A percentile compares a stretch with the other conserved stretches of the same genome.
Evolutionary conservation across 2,888 invertebrate species (phyloP).

Genomic region (Panzeria rudis): DNA sequence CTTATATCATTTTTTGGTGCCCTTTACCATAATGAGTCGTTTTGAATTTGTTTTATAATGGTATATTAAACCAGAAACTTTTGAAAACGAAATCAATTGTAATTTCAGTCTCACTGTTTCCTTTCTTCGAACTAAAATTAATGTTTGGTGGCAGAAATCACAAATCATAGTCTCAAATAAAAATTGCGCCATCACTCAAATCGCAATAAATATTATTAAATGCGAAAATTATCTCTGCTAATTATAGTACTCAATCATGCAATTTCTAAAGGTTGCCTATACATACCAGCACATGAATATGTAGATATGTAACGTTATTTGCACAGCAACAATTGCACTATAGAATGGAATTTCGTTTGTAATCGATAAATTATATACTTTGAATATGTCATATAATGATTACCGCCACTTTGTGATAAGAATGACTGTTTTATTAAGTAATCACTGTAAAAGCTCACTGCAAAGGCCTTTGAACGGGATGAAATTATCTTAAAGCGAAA

Average conservation of each 20-base stretch:
- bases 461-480: neutral
- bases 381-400: constrained; percentile 37
- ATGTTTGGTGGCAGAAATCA: neutral
- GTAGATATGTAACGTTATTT: neutral
- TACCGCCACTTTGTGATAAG: constrained; percentile 28
- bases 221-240: constrained; percentile 41
- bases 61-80: too few species aligned
- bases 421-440: constrained; percentile 30
- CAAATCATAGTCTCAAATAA: neutral
- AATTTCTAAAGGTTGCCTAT: constrained; percentile 26
- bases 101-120: neutral
- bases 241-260: constrained; percentile 4
- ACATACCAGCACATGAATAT: neutral
- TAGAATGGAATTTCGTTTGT: neutral
- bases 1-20: too few species aligned
- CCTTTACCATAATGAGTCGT: too few species aligned
- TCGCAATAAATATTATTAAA: constrained; percentile 26
- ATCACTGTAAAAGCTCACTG: neutral
- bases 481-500: neutral
- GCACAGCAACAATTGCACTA: neutral
- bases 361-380: constrained; percentile 17
- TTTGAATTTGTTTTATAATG: too few species aligned
- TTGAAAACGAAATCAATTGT: neutral
- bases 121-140: neutral
- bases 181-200: constrained; percentile 38